These are phyloP conservation scores for Sarcophaga bullata DNA, from an alignment of 1,140 invertebrate genomes.

Conservation along the genomic window DNA sequence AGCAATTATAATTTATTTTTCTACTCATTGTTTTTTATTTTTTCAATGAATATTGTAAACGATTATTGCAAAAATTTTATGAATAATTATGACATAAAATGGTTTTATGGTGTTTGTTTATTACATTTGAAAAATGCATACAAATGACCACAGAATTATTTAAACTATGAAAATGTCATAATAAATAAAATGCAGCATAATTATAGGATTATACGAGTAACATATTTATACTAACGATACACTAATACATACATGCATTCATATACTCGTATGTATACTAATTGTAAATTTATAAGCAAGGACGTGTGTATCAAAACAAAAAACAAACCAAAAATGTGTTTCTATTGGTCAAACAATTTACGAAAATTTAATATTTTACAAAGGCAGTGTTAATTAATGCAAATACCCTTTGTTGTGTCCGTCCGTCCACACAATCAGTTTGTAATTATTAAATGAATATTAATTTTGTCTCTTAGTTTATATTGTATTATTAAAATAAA, in stretches of 20 bases:
- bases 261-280: too few species aligned
- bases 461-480: background rate
- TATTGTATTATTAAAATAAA: background rate
- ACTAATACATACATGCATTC: too few species aligned
- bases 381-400: background rate
- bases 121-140: background rate
- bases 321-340: too few species aligned
- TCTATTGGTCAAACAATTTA: too few species aligned
- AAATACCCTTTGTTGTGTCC: background rate
- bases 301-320: too few species aligned
- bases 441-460: background rate
- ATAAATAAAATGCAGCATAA: background rate
- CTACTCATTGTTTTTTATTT: too few species aligned
- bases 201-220: background rate
- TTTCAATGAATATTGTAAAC: too few species aligned
- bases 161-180: background rate
- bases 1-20: background rate
- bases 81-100: conserved; percentile 3
- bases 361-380: background rate
- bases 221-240: background rate
- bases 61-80: background rate
- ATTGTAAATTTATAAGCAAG: too few species aligned
- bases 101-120: background rate
- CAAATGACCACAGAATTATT: background rate
- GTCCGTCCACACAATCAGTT: background rate